A percentile compares a stretch with the other conserved stretches of the same genome.
Evolutionary conservation across 2,797 vertebrate genomes (phyloP).

Genomic region (Molossus alvarezi): DNA sequence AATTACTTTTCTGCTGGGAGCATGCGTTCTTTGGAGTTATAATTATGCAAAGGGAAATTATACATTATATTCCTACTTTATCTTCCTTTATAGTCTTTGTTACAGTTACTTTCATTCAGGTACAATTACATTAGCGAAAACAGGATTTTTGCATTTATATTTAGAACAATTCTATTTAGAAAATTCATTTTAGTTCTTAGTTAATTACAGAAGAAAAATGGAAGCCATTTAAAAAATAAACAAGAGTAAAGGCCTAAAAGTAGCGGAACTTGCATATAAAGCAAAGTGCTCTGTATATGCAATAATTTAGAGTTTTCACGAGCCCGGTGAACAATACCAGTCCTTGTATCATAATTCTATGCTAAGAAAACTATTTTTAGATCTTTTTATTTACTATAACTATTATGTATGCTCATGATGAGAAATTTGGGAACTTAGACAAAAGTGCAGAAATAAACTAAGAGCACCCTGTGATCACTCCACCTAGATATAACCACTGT

Average conservation of each 20-base stretch:
- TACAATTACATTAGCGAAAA: conserved; percentile 84
- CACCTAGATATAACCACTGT: neutral
- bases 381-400: conserved; percentile 63
- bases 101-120: conserved; percentile 87
- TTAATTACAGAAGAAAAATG: conserved; percentile 88
- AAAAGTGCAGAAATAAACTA: conserved; percentile 66
- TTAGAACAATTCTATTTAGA: conserved; percentile 84
- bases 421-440: conserved; percentile 29
- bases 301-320: conserved; percentile 62
- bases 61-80: conserved; percentile 89
- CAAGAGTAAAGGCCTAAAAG: conserved; percentile 52
- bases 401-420: neutral
- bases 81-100: conserved; percentile 88
- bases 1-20: conserved; percentile 90
- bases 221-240: conserved; percentile 83
- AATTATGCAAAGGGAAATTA: conserved; percentile 89
- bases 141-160: conserved; percentile 87
- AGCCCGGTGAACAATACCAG: conserved; percentile 53
- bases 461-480: neutral
- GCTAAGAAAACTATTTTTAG: conserved; percentile 74
- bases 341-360: conserved; percentile 62
- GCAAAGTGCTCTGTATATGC: conserved; percentile 24
- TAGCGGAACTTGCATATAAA: conserved; percentile 48
- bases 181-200: conserved; percentile 86
- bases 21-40: conserved; percentile 89